These are phyloP conservation scores for Oreortyx pictus DNA, from an alignment of 2,797 vertebrate species.

Conservation along the genomic window DNA sequence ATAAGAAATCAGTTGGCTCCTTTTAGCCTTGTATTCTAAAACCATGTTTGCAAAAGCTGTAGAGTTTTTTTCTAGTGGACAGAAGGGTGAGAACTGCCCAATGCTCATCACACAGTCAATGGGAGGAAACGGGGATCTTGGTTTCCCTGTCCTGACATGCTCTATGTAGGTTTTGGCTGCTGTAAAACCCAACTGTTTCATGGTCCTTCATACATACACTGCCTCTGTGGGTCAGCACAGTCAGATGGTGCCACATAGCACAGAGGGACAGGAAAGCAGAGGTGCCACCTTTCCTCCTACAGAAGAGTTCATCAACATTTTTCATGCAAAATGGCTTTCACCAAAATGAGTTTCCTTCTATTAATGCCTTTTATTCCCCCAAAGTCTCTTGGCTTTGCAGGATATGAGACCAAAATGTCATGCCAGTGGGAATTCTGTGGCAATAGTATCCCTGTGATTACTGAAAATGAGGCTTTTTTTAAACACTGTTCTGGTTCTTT, in stretches of 20 bases:
- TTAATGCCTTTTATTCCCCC: not conserved
- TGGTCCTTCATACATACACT: not conserved
- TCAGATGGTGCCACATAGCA: not conserved
- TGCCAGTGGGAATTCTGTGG: not conserved
- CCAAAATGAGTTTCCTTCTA: not conserved
- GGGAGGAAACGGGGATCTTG: not conserved
- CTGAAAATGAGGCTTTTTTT: not conserved
- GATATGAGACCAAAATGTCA: too few relatives aligned
- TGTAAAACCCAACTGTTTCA: not conserved
- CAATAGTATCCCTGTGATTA: not conserved
- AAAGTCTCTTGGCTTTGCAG: not conserved
- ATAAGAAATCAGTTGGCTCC: too few relatives aligned
- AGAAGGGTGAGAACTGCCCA: not conserved
- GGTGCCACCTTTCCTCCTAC: not conserved
- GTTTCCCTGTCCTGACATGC: not conserved
- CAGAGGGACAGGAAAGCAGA: not conserved
- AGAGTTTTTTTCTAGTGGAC: not conserved
- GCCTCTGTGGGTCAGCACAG: not conserved
- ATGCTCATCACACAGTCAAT: not conserved
- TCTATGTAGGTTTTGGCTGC: not conserved
- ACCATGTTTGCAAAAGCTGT: not conserved
- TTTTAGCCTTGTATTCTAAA: not conserved
- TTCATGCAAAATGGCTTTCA: not conserved
- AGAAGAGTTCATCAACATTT: not conserved
- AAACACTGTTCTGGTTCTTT: not conserved